Evolutionary conservation across 2,888 invertebrate genomes (phyloP), one percentile per base, ranked within the genome.

Genomic region (Polylopha cassiicola): DNA sequence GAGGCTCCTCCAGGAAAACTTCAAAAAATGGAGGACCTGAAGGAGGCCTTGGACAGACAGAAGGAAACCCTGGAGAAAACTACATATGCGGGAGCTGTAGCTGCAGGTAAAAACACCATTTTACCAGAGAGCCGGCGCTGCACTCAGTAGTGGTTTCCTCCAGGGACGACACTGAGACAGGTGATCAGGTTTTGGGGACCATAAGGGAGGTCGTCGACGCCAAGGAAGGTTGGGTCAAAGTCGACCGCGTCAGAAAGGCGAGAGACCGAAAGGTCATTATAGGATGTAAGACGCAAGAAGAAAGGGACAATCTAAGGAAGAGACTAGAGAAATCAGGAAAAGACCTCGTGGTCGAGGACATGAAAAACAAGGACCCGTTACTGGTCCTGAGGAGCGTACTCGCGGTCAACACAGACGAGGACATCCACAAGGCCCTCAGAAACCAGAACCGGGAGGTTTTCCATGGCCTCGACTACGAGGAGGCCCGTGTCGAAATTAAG

Each of bases 161-260:
- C 2, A 33, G 22, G n/a, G 26, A 33, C 16, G 23, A 24, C 2
- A 14, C 2, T 3, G 37, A 43, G 6, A 43, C 30, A 1, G 16
- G n/a, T 29, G 45, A 37, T 2, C 18, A 38, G 4, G 44, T 44
- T 1, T 1, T 45, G 5, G 17, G 20, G 1, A 31, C n/a, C n/a
- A n/a, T 44, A 1, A 36, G 43, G 15, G 13, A 10, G 5, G 36
- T 29, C 0, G 20, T 46, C 0, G 31, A 41, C 1, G 44, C 46
- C 0, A 46, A 36, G 11, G 36, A 33, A 1, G 39, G 8, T 1
- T 23, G 46, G 11, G 4, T 44, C 2, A 20, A 14, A 18, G 21
- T 49, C 1, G 44, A 43, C 2, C 22, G 13, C n/a, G 9, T 46
- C 0, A 37, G 43, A 10, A 49, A 49, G 5, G 34, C 37, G 1